phyloP scores from a whole-genome alignment of 2,797 vertebrate genomes.

The Lophotriccus pileatus region DNA sequence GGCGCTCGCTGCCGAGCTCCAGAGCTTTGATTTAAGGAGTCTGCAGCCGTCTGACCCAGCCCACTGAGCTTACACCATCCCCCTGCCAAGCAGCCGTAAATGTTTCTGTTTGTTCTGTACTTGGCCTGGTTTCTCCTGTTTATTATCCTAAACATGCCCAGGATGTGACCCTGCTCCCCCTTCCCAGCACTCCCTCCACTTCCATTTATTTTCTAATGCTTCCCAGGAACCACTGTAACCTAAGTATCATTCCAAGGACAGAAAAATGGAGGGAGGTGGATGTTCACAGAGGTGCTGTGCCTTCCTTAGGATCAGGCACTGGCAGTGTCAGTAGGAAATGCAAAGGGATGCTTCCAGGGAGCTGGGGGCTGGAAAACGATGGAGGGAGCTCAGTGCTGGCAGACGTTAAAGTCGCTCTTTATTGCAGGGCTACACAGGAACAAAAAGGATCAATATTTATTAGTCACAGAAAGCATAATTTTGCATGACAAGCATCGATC shows the following conservation, averaged over 20 bases:
- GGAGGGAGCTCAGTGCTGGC: neutral
- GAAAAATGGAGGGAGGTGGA: neutral
- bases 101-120: neutral
- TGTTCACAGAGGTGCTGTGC: neutral
- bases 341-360: neutral
- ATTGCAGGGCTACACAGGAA: conserved; percentile 53
- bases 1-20: neutral
- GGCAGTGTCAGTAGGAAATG: neutral
- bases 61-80: neutral
- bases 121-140: conserved; percentile 6
- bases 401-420: conserved; percentile 17
- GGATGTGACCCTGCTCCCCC: neutral
- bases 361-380: neutral
- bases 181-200: neutral
- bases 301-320: neutral
- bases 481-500: conserved; percentile 65
- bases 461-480: conserved; percentile 64
- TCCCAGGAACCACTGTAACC: neutral
- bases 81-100: neutral
- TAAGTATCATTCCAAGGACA: neutral
- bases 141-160: neutral
- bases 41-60: neutral
- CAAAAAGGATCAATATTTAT: conserved; percentile 64
- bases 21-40: conserved; percentile 4
- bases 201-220: neutral